Base-by-base conservation (phyloP, 2,888 invertebrate genomes). In the Hesperia comma region DNA sequence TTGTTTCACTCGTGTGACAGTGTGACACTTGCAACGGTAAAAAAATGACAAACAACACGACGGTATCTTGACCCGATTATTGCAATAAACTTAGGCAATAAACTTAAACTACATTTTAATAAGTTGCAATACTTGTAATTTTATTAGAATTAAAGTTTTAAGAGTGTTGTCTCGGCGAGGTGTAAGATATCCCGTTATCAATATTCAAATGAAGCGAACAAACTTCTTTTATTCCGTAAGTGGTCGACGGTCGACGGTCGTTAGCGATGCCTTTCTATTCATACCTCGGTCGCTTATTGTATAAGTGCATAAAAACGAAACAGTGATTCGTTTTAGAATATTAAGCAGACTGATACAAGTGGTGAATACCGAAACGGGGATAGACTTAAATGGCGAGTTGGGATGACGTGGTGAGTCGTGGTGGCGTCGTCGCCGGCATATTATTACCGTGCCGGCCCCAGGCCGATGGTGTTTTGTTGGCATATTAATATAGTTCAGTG, bases 151-250 rank as follows among this genome's bases (percentile, higher is more conserved):
- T 49, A 49, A 19, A 19, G 17, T 19, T 10, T 8, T 37, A 49
- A 1, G 5, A 7, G 49, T 12, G 8, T 49, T 10, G 19, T 17
- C 49, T 49, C 19, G 49, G 7, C 49, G 10, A 17, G 19, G 19
- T 12, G 2, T 15, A 19, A 49, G 10, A 19, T 51, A 26, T 63
- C 21, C 63, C 63, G 57, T 63, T 63, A 63, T 51, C 57, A 49
- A 49, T 63, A 63, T 63, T 63, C 57, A 63, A 57, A 63, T 63
- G 57, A 63, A 40, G 63, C 33, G 21, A 46, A 46, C 56, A 57
- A 51, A 63, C 63, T 63, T 63, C 21, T 57, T 63, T 63, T 19
- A 57, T 49, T 32, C 49, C 26, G 7, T 8, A 21, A 26, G 21
- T 32, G 49, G 19, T 17, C 43, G 26, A 26, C 26, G 49, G 19